Conservation (phyloP, 1,140 invertebrate species). For the Archivesica marissinica region DNA sequence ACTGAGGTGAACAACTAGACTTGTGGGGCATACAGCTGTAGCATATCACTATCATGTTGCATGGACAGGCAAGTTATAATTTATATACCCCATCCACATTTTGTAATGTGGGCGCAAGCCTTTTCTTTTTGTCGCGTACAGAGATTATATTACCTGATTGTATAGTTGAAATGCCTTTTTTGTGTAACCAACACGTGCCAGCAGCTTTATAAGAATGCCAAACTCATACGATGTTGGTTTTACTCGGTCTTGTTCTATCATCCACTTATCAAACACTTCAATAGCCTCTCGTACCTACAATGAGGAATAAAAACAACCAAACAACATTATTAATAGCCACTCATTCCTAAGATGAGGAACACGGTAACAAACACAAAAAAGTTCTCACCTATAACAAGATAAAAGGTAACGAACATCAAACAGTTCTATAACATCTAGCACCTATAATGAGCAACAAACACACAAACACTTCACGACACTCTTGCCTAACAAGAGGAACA, state of each 20-base stretch:
- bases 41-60: too few relatives aligned
- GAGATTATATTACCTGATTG: slow-evolving; percentile 87
- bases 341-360: background rate
- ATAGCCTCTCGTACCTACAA: slow-evolving; percentile 87
- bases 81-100: too few relatives aligned
- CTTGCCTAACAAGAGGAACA: too few relatives aligned
- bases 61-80: too few relatives aligned
- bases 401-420: background rate
- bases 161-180: slow-evolving; percentile 93
- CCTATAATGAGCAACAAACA: too few relatives aligned
- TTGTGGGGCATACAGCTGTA: too few relatives aligned
- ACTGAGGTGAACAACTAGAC: too few relatives aligned
- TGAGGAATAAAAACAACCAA: slow-evolving; percentile 26
- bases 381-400: background rate
- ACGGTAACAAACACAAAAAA: background rate
- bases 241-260: slow-evolving; percentile 90
- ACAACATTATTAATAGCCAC: too few relatives aligned
- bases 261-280: slow-evolving; percentile 89
- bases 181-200: slow-evolving; percentile 91
- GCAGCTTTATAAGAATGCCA: slow-evolving; percentile 91
- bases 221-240: slow-evolving; percentile 92
- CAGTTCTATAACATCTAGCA: too few relatives aligned
- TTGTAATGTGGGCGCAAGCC: too few relatives aligned
- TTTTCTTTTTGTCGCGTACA: too few relatives aligned
- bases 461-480: too few relatives aligned